These are phyloP conservation scores for Ursus arctos DNA, from an alignment of 2,113 vertebrate species.

Conservation along the genomic window DNA sequence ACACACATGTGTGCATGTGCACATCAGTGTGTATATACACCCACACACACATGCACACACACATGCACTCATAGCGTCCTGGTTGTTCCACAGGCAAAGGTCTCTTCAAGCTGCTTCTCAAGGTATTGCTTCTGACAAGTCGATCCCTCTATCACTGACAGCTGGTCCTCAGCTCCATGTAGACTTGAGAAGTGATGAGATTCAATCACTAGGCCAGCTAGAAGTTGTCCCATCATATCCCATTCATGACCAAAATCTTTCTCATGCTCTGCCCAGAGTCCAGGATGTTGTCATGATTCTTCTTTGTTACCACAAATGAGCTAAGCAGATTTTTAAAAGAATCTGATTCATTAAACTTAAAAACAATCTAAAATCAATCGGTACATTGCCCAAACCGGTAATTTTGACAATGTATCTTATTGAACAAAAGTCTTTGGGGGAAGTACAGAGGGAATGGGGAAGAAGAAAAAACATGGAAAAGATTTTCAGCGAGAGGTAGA, in stretches of 20 bases:
- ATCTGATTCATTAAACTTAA: neutral
- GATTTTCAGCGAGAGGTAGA: neutral
- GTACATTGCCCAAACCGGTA: neutral
- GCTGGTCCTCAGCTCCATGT: neutral
- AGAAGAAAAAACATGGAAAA: neutral
- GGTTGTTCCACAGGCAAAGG: neutral
- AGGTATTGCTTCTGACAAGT: neutral
- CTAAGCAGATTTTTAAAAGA: slow-evolving; percentile 13
- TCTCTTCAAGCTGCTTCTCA: neutral
- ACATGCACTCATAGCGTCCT: neutral
- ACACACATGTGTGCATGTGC: neutral
- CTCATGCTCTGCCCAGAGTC: neutral
- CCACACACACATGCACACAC: too few species aligned
- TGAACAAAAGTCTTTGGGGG: neutral
- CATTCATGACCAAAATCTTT: neutral
- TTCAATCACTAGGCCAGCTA: neutral
- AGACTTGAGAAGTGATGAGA: neutral
- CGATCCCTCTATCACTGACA: neutral
- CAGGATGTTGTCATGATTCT: neutral
- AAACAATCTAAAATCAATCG: neutral
- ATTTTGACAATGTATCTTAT: neutral
- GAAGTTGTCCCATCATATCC: neutral
- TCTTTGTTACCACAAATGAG: neutral
- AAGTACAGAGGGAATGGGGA: neutral
- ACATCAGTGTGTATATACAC: neutral